Conservation (phyloP, 1,140 invertebrate genomes). For the Drosophila virilis region DNA sequence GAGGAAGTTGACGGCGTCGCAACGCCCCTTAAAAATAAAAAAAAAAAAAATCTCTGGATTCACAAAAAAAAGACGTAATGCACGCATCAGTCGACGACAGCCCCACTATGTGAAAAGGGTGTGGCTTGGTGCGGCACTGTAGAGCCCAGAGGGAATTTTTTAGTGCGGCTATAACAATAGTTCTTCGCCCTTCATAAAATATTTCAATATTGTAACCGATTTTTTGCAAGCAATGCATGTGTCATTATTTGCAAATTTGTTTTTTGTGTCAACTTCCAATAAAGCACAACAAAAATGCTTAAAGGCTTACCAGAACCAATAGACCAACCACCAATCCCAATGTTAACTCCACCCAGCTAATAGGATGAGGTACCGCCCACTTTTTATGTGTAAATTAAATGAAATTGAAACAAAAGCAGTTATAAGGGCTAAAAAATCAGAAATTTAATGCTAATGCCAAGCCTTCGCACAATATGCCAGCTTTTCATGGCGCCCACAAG, state of each 20-base stretch:
- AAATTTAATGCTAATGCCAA: slow-evolving; percentile 55
- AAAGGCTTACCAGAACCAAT: slow-evolving; percentile 24
- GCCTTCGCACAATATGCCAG: slow-evolving; percentile 26
- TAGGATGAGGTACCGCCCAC: background rate
- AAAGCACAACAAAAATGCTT: slow-evolving; percentile 32
- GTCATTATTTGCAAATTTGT: slow-evolving; percentile 71
- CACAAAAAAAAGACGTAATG: slow-evolving; percentile 66
- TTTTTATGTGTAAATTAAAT: slow-evolving; percentile 55
- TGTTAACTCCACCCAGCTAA: background rate
- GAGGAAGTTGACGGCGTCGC: slow-evolving; percentile 12
- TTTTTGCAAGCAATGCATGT: slow-evolving; percentile 51
- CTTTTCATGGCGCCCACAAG: slow-evolving; percentile 34
- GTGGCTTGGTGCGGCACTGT: background rate
- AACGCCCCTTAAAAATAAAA: slow-evolving; percentile 19
- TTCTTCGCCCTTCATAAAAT: slow-evolving; percentile 65
- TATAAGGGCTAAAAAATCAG: slow-evolving; percentile 19
- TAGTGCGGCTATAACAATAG: slow-evolving; percentile 25
- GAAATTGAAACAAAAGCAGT: slow-evolving; percentile 40
- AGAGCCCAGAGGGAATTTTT: background rate
- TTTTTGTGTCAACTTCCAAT: slow-evolving; percentile 52
- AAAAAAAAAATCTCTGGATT: slow-evolving; percentile 30
- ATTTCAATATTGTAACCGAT: slow-evolving; percentile 76
- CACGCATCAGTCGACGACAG: slow-evolving; percentile 45
- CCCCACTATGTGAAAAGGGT: slow-evolving; percentile 33
- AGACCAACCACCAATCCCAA: background rate